Conservation (phyloP, 2,113 vertebrate genomes). For the Etia nguti region DNA sequence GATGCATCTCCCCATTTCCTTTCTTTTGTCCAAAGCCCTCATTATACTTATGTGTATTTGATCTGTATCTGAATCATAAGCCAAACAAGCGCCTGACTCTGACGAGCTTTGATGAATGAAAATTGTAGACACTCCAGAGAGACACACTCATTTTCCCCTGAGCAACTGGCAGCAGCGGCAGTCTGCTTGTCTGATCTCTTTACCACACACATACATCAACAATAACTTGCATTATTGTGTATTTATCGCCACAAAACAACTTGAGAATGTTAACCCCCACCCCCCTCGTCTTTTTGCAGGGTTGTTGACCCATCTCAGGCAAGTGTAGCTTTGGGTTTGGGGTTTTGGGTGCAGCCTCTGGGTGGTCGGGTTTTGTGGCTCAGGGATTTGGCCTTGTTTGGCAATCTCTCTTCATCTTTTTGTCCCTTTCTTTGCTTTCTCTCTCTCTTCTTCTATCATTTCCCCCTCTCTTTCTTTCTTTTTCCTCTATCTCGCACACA, state of each 20-base stretch:
- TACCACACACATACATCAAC: conserved; percentile 55
- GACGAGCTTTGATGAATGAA: conserved; percentile 51
- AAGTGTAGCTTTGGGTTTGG: not conserved
- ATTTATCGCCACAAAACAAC: conserved; percentile 24
- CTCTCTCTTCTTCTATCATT: not conserved
- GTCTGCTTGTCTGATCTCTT: conserved; percentile 49
- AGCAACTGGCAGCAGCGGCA: conserved; percentile 41
- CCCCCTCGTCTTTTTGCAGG: not conserved
- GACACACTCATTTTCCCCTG: conserved; percentile 38
- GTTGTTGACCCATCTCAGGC: conserved; percentile 14
- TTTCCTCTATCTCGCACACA: not conserved
- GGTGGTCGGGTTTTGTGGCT: conserved; percentile 49
- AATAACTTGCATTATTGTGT: conserved; percentile 18
- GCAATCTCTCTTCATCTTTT: conserved; percentile 58
- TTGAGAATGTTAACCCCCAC: not conserved
- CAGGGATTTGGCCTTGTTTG: conserved; percentile 60
- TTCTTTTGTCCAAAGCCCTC: conserved; percentile 43
- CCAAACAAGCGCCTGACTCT: conserved; percentile 35
- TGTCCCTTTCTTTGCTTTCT: conserved; percentile 27
- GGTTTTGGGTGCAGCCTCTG: conserved; percentile 40
- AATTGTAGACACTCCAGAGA: conserved; percentile 39
- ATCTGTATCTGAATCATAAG: conserved; percentile 56
- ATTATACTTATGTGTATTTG: conserved; percentile 47
- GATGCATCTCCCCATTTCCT: conserved; percentile 40
- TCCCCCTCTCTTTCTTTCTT: conserved; percentile 21